Percentiles rank a stretch among this genome's conserved stretches.
phyloP scores from a whole-genome alignment of 2,113 vertebrate species.

The Chunga burmeisteri region DNA sequence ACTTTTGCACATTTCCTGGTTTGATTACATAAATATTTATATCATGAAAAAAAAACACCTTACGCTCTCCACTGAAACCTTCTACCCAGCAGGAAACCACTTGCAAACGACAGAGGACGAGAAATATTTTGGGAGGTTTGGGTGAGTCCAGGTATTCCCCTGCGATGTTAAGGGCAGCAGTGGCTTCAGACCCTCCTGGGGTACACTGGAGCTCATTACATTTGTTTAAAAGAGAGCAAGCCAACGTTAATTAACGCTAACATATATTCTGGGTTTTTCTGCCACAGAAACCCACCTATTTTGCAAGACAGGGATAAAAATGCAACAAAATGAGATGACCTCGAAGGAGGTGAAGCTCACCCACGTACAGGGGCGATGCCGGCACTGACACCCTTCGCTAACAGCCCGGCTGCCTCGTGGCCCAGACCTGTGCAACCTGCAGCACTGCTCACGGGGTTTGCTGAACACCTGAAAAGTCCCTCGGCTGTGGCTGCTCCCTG shows the following conservation, averaged over 20 bases:
- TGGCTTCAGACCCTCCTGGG: background rate
- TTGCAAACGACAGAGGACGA: background rate
- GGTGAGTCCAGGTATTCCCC: background rate
- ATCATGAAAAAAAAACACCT: background rate
- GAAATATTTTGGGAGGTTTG: background rate
- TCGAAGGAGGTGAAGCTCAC: background rate
- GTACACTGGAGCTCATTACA: background rate
- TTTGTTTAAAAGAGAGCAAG: background rate
- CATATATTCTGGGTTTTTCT: background rate
- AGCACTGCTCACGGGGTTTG: background rate
- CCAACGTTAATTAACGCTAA: background rate
- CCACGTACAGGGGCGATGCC: background rate
- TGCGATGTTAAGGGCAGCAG: background rate
- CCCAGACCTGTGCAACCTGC: background rate
- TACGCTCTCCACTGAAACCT: background rate
- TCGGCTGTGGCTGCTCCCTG: background rate
- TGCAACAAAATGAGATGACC: background rate
- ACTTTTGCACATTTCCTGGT: background rate
- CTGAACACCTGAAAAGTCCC: background rate
- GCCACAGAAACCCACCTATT: background rate
- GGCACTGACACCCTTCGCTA: accelerated
- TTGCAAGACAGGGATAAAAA: background rate
- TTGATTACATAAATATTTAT: conserved; percentile 38
- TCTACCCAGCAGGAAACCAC: background rate
- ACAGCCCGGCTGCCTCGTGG: accelerated